A percentile compares a stretch with the other conserved stretches of the same genome.
These are phyloP conservation scores for Sebastes schlegelii DNA, from an alignment of 2,113 vertebrate species.

Conservation along the genomic window DNA sequence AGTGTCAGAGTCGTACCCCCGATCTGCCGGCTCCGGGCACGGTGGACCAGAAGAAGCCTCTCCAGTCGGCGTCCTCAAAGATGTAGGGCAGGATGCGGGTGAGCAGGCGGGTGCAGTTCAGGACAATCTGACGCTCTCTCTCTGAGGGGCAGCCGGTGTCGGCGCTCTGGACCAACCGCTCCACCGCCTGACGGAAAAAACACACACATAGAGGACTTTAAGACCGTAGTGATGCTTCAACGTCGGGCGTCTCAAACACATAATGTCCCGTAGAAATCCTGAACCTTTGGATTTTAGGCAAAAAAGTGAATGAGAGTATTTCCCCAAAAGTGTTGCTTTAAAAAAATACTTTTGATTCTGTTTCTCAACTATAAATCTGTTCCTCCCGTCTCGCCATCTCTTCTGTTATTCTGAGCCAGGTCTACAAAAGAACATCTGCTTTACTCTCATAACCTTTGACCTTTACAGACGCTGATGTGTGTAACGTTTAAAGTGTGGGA, in stretches of 20 bases:
- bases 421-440: not conserved
- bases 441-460: slow-evolving; percentile 21
- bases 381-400: not conserved
- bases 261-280: too few species aligned
- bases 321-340: too few species aligned
- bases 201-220: not conserved
- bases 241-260: not conserved
- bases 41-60: slow-evolving; percentile 99
- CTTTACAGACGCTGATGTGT: not conserved
- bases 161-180: slow-evolving; percentile 92
- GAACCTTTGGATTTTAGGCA: too few species aligned
- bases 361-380: too few species aligned
- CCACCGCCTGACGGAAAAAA: slow-evolving; percentile 87
- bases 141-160: slow-evolving; percentile 91
- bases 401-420: not conserved
- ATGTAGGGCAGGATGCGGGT: slow-evolving; percentile 97
- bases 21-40: slow-evolving; percentile 91
- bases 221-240: not conserved
- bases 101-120: slow-evolving; percentile 94
- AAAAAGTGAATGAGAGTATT: too few species aligned
- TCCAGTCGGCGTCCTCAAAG: slow-evolving; percentile 98
- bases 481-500: slow-evolving; percentile 50
- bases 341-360: not conserved
- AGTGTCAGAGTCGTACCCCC: slow-evolving; percentile 79
- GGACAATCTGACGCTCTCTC: slow-evolving; percentile 88